Conservation (phyloP, 2,888 invertebrate species). For the Thymelicus acteon region DNA sequence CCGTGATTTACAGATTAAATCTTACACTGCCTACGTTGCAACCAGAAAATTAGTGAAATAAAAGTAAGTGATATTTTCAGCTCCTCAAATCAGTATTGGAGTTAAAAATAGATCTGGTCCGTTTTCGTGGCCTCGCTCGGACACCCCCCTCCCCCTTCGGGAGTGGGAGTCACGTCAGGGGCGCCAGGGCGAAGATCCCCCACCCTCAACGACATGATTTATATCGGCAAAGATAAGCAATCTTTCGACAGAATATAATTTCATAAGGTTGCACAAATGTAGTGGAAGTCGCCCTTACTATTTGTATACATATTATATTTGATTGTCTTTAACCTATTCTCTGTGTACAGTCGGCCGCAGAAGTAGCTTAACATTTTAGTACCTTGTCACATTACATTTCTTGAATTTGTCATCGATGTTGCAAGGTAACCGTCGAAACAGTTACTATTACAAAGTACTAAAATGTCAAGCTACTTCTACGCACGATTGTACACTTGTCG, state of each 20-base stretch:
- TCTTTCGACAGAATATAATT: slow-evolving; percentile 41
- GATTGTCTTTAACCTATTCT: slow-evolving; percentile 12
- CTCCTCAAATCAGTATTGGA: slow-evolving; percentile 37
- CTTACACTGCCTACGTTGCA: too few relatives aligned
- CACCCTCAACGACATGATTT: slow-evolving; percentile 46
- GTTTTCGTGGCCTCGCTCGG: slow-evolving; percentile 41
- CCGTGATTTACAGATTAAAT: too few relatives aligned
- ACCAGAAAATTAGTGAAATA: too few relatives aligned
- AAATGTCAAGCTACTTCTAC: too few relatives aligned
- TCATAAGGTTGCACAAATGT: slow-evolving; percentile 44
- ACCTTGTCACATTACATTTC: too few relatives aligned
- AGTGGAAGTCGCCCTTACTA: slow-evolving; percentile 35
- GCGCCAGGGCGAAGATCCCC: slow-evolving; percentile 21
- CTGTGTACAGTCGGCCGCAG: too few relatives aligned
- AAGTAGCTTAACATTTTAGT: too few relatives aligned
- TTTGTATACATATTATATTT: slow-evolving; percentile 38
- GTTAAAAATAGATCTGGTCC: slow-evolving; percentile 48
- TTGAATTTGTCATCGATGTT: too few relatives aligned
- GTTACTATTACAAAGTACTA: too few relatives aligned
- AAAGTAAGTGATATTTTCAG: slow-evolving; percentile 37
- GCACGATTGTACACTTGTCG: background rate
- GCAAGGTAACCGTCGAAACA: too few relatives aligned
- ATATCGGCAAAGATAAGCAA: slow-evolving; percentile 43
- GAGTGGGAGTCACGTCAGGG: slow-evolving; percentile 21
- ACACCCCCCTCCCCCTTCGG: slow-evolving; percentile 26